Evolutionary conservation across 2,888 invertebrate species (phyloP).

Genomic region (Ophioninae sp.): DNA sequence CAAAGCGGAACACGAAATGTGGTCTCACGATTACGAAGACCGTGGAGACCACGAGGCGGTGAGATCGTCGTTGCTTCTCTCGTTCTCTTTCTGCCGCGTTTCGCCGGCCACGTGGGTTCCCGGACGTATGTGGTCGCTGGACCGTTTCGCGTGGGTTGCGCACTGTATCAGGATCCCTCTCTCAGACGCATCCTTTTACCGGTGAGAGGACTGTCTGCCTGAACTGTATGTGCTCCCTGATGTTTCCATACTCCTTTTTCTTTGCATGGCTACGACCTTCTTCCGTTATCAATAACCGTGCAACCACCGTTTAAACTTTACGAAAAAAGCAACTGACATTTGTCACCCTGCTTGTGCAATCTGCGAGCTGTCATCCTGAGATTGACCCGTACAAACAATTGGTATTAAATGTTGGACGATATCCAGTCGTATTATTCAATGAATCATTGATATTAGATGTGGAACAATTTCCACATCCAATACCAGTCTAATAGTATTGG

Average conservation of each 20-base stretch:
- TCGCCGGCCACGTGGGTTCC: slow-evolving; percentile 66
- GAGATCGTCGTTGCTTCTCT: slow-evolving; percentile 56
- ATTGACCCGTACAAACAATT: not conserved
- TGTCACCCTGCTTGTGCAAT: too few species aligned
- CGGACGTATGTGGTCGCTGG: slow-evolving; percentile 68
- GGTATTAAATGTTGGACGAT: not conserved
- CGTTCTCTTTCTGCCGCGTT: slow-evolving; percentile 48
- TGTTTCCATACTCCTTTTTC: not conserved
- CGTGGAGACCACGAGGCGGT: slow-evolving; percentile 58
- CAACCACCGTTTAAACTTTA: not conserved
- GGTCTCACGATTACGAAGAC: slow-evolving; percentile 65
- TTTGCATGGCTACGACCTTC: not conserved
- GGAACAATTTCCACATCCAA: too few species aligned
- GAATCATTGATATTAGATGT: too few species aligned
- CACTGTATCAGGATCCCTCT: slow-evolving; percentile 42
- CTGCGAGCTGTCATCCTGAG: too few species aligned
- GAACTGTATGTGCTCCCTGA: slow-evolving; percentile 52
- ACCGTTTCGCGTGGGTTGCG: slow-evolving; percentile 67
- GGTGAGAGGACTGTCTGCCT: slow-evolving; percentile 49
- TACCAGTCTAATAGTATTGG: too few species aligned
- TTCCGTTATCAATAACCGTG: not conserved
- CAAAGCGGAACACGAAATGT: slow-evolving; percentile 66
- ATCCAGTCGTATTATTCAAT: too few species aligned
- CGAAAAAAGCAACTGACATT: not conserved
- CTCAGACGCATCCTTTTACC: slow-evolving; percentile 60